These are phyloP conservation scores for Adrianichthys oophorus DNA, from an alignment of 2,797 vertebrate species.

Conservation along the genomic window DNA sequence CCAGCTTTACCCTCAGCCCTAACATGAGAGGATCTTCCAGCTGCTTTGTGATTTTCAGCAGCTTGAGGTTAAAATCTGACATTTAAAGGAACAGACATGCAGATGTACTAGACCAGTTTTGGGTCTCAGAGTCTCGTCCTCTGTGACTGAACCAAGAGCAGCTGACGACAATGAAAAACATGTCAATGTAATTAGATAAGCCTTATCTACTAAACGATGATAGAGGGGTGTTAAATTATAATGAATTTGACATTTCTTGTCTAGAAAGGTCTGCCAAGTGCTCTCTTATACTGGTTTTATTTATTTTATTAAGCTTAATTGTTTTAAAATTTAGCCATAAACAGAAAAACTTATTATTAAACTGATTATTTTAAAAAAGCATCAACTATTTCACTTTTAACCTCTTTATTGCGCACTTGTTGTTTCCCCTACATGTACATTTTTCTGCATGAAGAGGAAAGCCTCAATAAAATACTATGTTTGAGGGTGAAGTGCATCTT, in stretches of 20 bases:
- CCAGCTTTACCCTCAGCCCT: conserved; percentile 49
- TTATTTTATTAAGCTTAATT: too few relatives aligned
- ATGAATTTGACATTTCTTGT: not conserved
- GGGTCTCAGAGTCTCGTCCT: conserved; percentile 1
- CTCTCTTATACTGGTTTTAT: too few relatives aligned
- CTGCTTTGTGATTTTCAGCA: conserved; percentile 60
- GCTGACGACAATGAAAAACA: not conserved
- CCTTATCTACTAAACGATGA: not conserved
- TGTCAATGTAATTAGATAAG: not conserved
- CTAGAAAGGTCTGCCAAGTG: not conserved
- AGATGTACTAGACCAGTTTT: conserved; percentile 19
- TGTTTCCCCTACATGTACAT: too few relatives aligned
- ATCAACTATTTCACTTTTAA: too few relatives aligned
- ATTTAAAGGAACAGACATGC: conserved; percentile 29
- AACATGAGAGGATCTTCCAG: conserved; percentile 67
- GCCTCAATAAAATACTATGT: too few relatives aligned
- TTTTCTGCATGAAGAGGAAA: too few relatives aligned
- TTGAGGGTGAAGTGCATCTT: too few relatives aligned
- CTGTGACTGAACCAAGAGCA: not conserved
- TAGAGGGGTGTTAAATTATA: not conserved
- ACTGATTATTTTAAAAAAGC: too few relatives aligned
- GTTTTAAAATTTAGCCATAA: too few relatives aligned
- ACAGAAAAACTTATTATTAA: too few relatives aligned
- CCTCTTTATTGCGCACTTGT: too few relatives aligned
- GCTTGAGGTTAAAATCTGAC: conserved; percentile 32